Percentiles rank a stretch among this genome's conserved stretches.
Evolutionary conservation across 2,888 invertebrate species (phyloP).

Genomic region (Troglohyphantes excavatus): DNA sequence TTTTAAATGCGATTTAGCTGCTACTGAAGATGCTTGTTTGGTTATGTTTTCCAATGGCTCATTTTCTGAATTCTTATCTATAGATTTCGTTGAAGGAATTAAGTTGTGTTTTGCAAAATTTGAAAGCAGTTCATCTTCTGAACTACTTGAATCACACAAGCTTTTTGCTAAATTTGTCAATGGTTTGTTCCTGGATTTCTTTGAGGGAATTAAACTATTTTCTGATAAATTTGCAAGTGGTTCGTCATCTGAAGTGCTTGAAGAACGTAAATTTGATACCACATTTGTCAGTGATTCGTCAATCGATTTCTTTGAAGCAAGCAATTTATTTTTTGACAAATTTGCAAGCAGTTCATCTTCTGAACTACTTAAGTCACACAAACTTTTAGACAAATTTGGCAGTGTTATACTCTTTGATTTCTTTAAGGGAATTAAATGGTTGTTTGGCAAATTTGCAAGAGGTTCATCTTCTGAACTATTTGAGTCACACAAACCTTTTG

Average conservation of each 20-base stretch:
- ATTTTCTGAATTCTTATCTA: neutral
- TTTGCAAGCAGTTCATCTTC: neutral
- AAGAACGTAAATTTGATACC: neutral
- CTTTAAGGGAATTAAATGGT: neutral
- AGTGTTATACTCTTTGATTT: neutral
- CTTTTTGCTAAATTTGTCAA: neutral
- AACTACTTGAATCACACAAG: neutral
- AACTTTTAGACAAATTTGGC: neutral
- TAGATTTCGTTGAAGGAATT: neutral
- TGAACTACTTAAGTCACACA: neutral
- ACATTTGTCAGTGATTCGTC: neutral
- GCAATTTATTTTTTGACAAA: neutral
- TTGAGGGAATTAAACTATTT: neutral
- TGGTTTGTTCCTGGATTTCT: neutral
- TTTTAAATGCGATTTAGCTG: neutral
- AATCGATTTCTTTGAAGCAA: neutral
- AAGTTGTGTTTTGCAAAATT: neutral
- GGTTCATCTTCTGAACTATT: neutral
- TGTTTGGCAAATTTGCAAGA: neutral
- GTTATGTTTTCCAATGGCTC: neutral
- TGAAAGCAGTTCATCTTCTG: constrained; percentile 4
- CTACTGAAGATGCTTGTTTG: neutral
- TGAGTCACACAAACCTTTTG: neutral
- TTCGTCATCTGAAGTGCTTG: neutral
- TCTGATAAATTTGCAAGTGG: neutral